Percentiles rank a stretch among this genome's conserved stretches.
Conservation (phyloP, 2,888 invertebrate genomes). For the Coenonympha glycerion region DNA sequence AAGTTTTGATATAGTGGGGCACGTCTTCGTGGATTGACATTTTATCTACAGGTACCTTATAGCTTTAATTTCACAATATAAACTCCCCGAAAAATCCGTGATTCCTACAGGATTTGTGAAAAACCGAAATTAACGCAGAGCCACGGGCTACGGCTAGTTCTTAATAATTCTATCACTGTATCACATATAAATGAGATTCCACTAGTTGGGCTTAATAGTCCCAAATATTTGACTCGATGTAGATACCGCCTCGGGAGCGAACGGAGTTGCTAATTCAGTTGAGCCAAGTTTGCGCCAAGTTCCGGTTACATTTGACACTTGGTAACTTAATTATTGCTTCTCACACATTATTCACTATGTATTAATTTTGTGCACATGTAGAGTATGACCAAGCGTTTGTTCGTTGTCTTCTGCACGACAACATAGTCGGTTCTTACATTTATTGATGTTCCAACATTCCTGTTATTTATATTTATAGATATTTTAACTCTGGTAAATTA, state of each 20-base stretch:
- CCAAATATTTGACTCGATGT: slow-evolving; percentile 1
- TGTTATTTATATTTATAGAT: too few species aligned
- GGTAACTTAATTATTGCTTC: slow-evolving; percentile 43
- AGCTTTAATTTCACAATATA: too few species aligned
- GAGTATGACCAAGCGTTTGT: not conserved
- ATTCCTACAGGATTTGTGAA: too few species aligned
- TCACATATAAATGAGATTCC: not conserved
- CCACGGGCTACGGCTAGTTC: too few species aligned
- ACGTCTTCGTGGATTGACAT: too few species aligned
- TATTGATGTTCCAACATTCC: too few species aligned
- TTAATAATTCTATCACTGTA: not conserved
- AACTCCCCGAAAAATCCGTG: too few species aligned
- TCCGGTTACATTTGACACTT: slow-evolving; percentile 44
- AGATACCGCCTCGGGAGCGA: not conserved
- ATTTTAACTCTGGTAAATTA: not conserved
- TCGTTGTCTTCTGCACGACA: not conserved
- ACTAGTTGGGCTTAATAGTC: not conserved
- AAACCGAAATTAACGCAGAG: too few species aligned
- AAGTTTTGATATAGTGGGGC: too few species aligned
- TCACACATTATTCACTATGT: not conserved
- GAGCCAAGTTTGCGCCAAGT: not conserved
- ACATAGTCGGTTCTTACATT: too few species aligned
- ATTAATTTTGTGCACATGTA: not conserved
- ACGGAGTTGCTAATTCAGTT: not conserved
- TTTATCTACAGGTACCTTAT: too few species aligned